Evolutionary conservation across 2,888 invertebrate genomes (phyloP).

Genomic region (Melieria omissa): DNA sequence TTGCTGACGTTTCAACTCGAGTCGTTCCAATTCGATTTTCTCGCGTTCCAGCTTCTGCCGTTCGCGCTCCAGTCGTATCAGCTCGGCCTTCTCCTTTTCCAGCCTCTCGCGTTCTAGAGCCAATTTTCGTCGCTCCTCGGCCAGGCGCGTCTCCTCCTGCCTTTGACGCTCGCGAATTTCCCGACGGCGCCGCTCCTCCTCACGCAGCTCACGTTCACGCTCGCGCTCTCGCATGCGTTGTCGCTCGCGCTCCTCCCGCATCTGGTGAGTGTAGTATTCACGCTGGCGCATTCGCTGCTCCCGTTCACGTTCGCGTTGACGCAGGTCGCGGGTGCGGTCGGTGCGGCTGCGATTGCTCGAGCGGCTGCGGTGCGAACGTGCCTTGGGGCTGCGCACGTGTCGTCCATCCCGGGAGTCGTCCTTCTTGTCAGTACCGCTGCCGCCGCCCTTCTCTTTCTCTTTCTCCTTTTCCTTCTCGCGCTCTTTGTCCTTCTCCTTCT

Average conservation of each 20-base stretch:
- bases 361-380: slow-evolving; percentile 31
- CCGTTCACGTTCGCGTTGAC: slow-evolving; percentile 49
- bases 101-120: slow-evolving; percentile 86
- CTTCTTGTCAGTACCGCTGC: slow-evolving; percentile 39
- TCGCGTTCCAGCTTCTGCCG: slow-evolving; percentile 82
- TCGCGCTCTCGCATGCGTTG: slow-evolving; percentile 79
- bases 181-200: slow-evolving; percentile 80
- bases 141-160: slow-evolving; percentile 84
- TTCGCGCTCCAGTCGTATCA: slow-evolving; percentile 85
- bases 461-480: slow-evolving; percentile 12
- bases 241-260: slow-evolving; percentile 54
- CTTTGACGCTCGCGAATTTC: slow-evolving; percentile 86
- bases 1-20: slow-evolving; percentile 85
- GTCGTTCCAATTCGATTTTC: slow-evolving; percentile 80
- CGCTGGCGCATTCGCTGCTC: slow-evolving; percentile 56
- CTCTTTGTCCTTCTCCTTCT: not conserved
- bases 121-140: slow-evolving; percentile 83
- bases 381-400: slow-evolving; percentile 33
- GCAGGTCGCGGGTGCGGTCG: slow-evolving; percentile 27
- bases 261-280: slow-evolving; percentile 45
- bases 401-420: slow-evolving; percentile 7
- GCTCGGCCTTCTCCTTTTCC: slow-evolving; percentile 87
- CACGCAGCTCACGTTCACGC: slow-evolving; percentile 81
- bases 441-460: slow-evolving; percentile 28
- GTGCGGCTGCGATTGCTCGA: slow-evolving; percentile 32